Evolutionary conservation across 2,113 vertebrate species (phyloP), one percentile per base, ranked within the genome.

Genomic region (Azemiops feae): DNA sequence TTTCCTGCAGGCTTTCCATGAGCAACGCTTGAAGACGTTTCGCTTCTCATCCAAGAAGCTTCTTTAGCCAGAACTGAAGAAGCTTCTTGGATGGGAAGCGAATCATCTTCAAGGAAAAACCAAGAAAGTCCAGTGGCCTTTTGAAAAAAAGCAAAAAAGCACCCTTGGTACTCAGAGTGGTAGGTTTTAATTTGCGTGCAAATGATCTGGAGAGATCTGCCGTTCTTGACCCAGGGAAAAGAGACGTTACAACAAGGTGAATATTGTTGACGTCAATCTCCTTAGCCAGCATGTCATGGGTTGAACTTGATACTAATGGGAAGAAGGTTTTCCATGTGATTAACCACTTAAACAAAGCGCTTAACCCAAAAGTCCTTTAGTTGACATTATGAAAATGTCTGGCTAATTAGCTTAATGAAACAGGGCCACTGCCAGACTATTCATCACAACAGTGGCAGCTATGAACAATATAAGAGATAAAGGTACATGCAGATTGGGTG

Each of bases 381-480:
- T 30, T 1, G 0, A 23, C 2, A 30, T 86, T 69, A 88, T 85
- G 74, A 89, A 89, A 92, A 86, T 89, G 93, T 43, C 47, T 89
- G 47, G 54, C 69, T 92, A 91, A 94, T 93, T 92, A 27, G 93
- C 93, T 94, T 91, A 93, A 8, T 93, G 93, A 69, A 93, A 12
- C 20, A 87, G 0, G 92, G 22, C 43, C 58, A 90, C 92, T 47
- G 25, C 18, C 54, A 89, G 64, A 93, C 64, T 85, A 94, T 89
- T 81, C 0, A n/a, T 95, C 92, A 57, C 69, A 8, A 81, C 2
- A 86, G 3, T 50, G 91, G 88, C 94, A 5, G 14, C 53, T 87
- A 88, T 30, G 86, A 30, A 60, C 45, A 50, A 18, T 39, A 39
- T 47, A 86, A 85, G 27, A 86, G 54, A n/a, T 86, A 93, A 39